A percentile compares a stretch with the other conserved stretches of the same genome.
phyloP scores from a whole-genome alignment of 1,140 invertebrate species.

The Drosophila fuyamai region DNA sequence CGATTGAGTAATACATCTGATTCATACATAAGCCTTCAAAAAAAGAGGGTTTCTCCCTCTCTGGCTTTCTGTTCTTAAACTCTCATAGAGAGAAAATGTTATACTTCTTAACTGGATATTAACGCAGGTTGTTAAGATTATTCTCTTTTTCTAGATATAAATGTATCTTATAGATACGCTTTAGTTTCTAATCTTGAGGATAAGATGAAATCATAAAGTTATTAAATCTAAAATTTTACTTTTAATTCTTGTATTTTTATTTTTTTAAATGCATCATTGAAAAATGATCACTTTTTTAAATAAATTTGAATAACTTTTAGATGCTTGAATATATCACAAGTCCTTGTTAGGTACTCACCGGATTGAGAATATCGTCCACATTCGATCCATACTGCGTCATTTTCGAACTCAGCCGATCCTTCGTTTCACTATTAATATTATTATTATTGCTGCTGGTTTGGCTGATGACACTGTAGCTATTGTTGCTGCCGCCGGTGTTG shows the following conservation, averaged over 20 bases:
- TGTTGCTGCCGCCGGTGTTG: constrained; percentile 20
- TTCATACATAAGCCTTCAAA: constrained; percentile 36
- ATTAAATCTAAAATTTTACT: too few species aligned
- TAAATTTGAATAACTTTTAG: too few species aligned
- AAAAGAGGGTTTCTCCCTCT: neutral
- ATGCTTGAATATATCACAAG: neutral
- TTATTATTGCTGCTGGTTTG: constrained; percentile 24
- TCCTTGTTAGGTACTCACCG: constrained; percentile 51
- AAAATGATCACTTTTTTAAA: too few species aligned
- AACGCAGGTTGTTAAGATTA: neutral
- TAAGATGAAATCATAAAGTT: too few species aligned
- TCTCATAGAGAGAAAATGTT: neutral
- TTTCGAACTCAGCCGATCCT: constrained; percentile 38
- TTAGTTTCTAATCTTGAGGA: too few species aligned
- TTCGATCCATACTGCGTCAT: constrained; percentile 66
- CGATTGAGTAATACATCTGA: constrained; percentile 71
- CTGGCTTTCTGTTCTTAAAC: neutral
- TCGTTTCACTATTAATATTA: constrained; percentile 22
- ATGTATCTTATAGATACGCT: neutral
- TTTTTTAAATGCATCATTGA: too few species aligned
- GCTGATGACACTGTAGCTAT: constrained; percentile 22
- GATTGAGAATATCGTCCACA: constrained; percentile 79
- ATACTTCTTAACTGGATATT: neutral
- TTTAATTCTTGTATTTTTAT: too few species aligned
- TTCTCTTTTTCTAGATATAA: neutral